These are phyloP conservation scores for Denticeps clupeoides DNA, from an alignment of 2,797 vertebrate genomes.

Conservation along the genomic window DNA sequence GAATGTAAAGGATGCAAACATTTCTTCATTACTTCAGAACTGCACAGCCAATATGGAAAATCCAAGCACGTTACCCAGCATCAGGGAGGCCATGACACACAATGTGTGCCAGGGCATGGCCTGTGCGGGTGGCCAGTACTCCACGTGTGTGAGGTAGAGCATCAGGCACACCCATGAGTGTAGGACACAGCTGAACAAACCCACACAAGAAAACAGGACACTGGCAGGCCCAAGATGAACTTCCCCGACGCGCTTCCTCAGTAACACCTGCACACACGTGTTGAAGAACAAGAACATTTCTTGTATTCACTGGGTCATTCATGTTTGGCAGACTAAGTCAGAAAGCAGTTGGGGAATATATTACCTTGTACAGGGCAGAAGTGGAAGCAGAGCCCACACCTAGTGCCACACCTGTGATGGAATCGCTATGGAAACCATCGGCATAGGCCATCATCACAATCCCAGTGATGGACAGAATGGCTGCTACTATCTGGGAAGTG, in stretches of 20 bases:
- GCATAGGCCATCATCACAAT: slow-evolving; percentile 45
- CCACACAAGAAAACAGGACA: slow-evolving; percentile 33
- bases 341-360: neutral
- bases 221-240: slow-evolving; percentile 19
- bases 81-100: slow-evolving; percentile 29
- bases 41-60: neutral
- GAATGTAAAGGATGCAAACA: neutral
- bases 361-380: slow-evolving; percentile 40
- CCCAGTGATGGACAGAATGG: slow-evolving; percentile 39
- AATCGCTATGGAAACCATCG: slow-evolving; percentile 41
- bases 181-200: slow-evolving; percentile 28
- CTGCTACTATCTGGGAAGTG: slow-evolving; percentile 34
- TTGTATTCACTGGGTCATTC: too few species aligned
- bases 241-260: slow-evolving; percentile 31
- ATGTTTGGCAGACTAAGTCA: too few species aligned
- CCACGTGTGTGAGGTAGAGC: slow-evolving; percentile 36
- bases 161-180: slow-evolving; percentile 39
- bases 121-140: slow-evolving; percentile 34
- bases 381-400: slow-evolving; percentile 41
- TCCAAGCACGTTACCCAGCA: slow-evolving; percentile 26
- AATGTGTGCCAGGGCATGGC: slow-evolving; percentile 35
- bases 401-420: slow-evolving; percentile 40
- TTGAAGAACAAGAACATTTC: too few species aligned
- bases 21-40: neutral
- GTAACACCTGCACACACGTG: slow-evolving; percentile 29